phyloP scores from a whole-genome alignment of 2,797 vertebrate genomes.

The Cetoscarus ocellatus region DNA sequence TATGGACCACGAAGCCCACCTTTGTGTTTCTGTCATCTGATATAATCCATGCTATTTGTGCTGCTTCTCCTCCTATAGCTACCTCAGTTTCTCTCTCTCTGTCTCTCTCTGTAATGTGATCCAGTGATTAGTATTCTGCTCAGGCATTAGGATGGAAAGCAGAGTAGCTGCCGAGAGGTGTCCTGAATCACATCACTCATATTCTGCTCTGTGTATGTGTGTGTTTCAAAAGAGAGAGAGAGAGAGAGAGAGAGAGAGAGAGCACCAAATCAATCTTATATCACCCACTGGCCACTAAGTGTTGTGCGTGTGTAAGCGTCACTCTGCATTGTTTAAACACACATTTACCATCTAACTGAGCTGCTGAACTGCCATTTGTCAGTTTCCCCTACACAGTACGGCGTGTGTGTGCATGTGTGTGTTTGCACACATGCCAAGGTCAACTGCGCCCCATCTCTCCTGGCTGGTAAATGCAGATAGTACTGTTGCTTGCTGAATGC shows the following conservation, averaged over 20 bases:
- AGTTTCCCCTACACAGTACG: conserved; percentile 72
- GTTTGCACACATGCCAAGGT: conserved; percentile 70
- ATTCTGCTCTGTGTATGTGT: conserved; percentile 68
- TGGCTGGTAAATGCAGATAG: conserved; percentile 50
- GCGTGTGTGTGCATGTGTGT: conserved; percentile 37
- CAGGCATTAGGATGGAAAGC: conserved; percentile 94
- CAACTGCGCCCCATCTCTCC: conserved; percentile 63
- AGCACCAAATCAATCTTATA: conserved; percentile 94
- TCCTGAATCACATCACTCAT: conserved; percentile 98
- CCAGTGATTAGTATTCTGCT: conserved; percentile 97
- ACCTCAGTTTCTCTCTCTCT: conserved; percentile 37
- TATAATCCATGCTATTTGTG: conserved; percentile 68
- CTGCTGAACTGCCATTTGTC: conserved; percentile 77
- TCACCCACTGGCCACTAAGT: conserved; percentile 92
- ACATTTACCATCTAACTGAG: conserved; percentile 89
- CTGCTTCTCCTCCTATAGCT: conserved; percentile 57
- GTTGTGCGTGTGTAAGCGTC: conserved; percentile 92
- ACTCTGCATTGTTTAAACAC: conserved; percentile 96
- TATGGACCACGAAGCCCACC: conserved; percentile 41
- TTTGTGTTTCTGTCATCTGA: conserved; percentile 71
- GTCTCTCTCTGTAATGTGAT: conserved; percentile 88
- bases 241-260: conserved; percentile 41
- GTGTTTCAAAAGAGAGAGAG: conserved; percentile 40
- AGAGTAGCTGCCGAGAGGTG: conserved; percentile 95
- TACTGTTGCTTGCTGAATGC: conserved; percentile 22